phyloP scores from a whole-genome alignment of 2,888 invertebrate genomes.

The Cyclophora punctaria region DNA sequence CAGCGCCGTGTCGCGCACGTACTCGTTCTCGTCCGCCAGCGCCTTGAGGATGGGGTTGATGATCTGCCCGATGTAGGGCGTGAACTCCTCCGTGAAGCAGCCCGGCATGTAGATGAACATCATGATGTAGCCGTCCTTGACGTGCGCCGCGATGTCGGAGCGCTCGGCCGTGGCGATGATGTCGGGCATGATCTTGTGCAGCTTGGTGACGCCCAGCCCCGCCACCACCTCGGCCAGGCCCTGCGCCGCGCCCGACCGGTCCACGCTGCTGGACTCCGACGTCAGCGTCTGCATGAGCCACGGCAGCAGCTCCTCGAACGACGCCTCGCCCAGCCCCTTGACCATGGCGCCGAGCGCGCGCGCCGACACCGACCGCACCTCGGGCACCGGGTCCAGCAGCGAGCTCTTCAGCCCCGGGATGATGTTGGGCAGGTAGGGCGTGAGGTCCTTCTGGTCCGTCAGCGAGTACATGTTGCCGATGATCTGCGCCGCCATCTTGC shows the following conservation, averaged over 20 bases:
- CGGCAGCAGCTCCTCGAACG: slow-evolving; percentile 96
- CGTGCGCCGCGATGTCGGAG: slow-evolving; percentile 95
- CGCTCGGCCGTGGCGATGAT: slow-evolving; percentile 95
- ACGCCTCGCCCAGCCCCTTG: slow-evolving; percentile 95
- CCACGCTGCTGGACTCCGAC: slow-evolving; percentile 95
- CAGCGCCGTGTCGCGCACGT: slow-evolving; percentile 97
- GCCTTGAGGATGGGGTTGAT: slow-evolving; percentile 98
- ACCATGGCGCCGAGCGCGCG: slow-evolving; percentile 98
- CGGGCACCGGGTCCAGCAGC: slow-evolving; percentile 97
- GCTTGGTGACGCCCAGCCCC: slow-evolving; percentile 94
- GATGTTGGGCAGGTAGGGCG: slow-evolving; percentile 96
- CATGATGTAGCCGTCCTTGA: slow-evolving; percentile 99
- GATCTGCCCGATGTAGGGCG: slow-evolving; percentile 96
- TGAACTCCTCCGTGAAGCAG: slow-evolving; percentile 96
- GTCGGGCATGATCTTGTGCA: slow-evolving; percentile 97
- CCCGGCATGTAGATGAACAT: slow-evolving; percentile 99
- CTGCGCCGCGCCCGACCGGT: slow-evolving; percentile 96
- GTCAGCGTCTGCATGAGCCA: slow-evolving; percentile 99
- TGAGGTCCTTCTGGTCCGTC: slow-evolving; percentile 98
- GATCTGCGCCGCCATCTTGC: slow-evolving; percentile 99
- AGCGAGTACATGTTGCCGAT: slow-evolving; percentile 99
- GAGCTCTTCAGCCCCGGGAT: slow-evolving; percentile 97
- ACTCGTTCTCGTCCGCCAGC: slow-evolving; percentile 98
- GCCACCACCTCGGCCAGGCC: slow-evolving; percentile 98
- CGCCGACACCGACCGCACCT: slow-evolving; percentile 96